Evolutionary conservation across 2,113 vertebrate species (phyloP), one percentile per base, ranked within the genome.

Genomic region (Neodontobutis hainanensis): DNA sequence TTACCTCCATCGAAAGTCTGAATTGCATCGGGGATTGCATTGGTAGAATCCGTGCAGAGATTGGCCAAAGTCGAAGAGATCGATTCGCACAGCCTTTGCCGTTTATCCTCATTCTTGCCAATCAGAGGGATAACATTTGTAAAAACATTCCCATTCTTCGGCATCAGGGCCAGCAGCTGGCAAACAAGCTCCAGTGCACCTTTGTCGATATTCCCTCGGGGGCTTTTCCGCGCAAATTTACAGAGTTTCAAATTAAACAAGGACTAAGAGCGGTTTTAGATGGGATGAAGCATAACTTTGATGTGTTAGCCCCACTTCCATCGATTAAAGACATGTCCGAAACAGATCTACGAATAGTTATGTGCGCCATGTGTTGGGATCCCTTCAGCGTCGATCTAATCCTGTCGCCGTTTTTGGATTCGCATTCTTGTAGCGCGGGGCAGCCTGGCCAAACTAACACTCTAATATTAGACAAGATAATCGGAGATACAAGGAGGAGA

Each of bases 281-380:
- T 65, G 95, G 95, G 68, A 88, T 98, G 58, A 99, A 97, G 93
- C 95, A 96, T 73, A 96, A 94, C 89, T 95, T 95, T 70, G 96
- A 98, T 75, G 92, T 96, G 71, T 91, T 97, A 67, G 95, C 92
- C 61, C 95, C 96, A 0, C 88, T 95, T 90, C 96, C 97, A 6
- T 95, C 91, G 50, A 97, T 96, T 90, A 99, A 98, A 86, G 97
- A 99, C 88, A 87, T 97, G 71, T 96, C 97, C 2, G 98, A 99
- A 92, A 95, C 94, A 0, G 97, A 99, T 80, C 90, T 99, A 40
- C 92, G 97, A 78, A 98, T 99, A 46, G 96, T 99, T 36, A 99
- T 99, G 97, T 99, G 97, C 81, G 96, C 95, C 71, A 98, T 99
- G 97, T 99, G 98, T 90, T 97, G 97, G 50, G 98, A 99, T 90